phyloP scores from a whole-genome alignment of 2,888 invertebrate species.

The Drosophila neotestacea region DNA sequence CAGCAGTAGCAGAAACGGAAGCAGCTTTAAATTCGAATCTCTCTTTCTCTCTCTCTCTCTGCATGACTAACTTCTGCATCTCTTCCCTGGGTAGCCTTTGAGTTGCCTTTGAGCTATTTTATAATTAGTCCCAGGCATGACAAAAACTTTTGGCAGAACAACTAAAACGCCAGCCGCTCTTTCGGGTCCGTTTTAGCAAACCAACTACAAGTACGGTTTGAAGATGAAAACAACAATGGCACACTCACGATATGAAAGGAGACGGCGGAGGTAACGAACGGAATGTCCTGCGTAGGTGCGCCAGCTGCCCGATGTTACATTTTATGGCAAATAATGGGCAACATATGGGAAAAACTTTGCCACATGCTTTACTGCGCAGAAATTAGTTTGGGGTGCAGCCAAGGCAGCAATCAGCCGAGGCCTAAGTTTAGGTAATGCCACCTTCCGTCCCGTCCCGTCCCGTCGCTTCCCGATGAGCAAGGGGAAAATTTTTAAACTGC shows the following conservation, averaged over 20 bases:
- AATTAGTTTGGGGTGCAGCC: conserved; percentile 72
- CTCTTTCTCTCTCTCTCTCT: conserved; percentile 2
- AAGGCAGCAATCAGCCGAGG: conserved; percentile 37
- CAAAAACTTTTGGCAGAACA: conserved; percentile 80
- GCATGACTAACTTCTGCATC: conserved; percentile 8
- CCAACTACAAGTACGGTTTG: conserved; percentile 44
- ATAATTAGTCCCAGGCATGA: conserved; percentile 80
- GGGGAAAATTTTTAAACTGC: conserved; percentile 64
- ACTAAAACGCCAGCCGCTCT: conserved; percentile 65
- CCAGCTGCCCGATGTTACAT: conserved; percentile 65
- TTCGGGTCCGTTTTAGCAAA: conserved; percentile 66
- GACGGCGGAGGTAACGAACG: conserved; percentile 17
- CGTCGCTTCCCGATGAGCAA: conserved; percentile 7
- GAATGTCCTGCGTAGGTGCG: conserved; percentile 48
- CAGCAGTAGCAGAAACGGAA: conserved; percentile 16
- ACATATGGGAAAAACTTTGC: conserved; percentile 76
- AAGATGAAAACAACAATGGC: conserved; percentile 28
- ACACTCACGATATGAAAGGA: conserved; percentile 18
- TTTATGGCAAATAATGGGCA: conserved; percentile 76
- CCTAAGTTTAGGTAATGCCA: conserved; percentile 3
- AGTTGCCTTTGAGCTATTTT: conserved; percentile 80
- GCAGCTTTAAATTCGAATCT: conserved; percentile 37
- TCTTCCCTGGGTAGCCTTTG: conserved; percentile 54
- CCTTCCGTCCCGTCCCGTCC: background rate
- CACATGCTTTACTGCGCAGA: conserved; percentile 65